Percentiles rank a stretch among this genome's conserved stretches.
phyloP scores from a whole-genome alignment of 2,888 invertebrate species.

The Trissoscelio sp. region DNA sequence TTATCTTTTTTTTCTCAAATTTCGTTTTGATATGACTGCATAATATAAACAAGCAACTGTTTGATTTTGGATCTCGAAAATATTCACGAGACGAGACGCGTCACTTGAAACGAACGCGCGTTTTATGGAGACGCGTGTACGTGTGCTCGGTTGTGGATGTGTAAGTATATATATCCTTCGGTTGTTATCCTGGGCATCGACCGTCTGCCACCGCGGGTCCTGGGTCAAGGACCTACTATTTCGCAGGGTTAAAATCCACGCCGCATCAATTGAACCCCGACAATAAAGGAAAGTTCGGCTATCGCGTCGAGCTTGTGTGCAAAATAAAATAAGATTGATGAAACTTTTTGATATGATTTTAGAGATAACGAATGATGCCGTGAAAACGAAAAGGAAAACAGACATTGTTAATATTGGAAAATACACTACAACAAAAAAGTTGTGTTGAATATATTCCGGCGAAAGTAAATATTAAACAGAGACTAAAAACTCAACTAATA shows the following conservation, averaged over 20 bases:
- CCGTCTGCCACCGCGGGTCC: constrained; percentile 77
- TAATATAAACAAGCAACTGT: constrained; percentile 27
- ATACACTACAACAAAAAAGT: no score
- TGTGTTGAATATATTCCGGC: no score
- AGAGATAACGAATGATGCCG: background rate
- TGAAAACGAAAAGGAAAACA: background rate
- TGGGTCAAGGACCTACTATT: constrained; percentile 80
- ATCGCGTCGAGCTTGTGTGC: constrained; percentile 7
- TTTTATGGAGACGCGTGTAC: constrained; percentile 29
- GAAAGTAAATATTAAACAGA: no score
- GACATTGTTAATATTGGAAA: no score
- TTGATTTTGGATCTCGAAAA: constrained; percentile 18
- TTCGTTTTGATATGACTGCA: background rate
- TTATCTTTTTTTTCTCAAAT: background rate
- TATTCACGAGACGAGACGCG: constrained; percentile 11
- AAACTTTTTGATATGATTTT: background rate
- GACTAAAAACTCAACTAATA: no score
- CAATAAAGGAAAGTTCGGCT: constrained; percentile 35
- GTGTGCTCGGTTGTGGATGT: constrained; percentile 4
- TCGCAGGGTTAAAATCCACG: constrained; percentile 54
- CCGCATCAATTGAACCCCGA: constrained; percentile 40
- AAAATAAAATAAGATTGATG: constrained; percentile 45
- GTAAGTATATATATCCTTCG: constrained; percentile 70
- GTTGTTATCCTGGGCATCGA: constrained; percentile 81
- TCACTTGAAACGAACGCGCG: constrained; percentile 16